These are phyloP conservation scores for Morinoia aosen DNA, from an alignment of 2,888 invertebrate genomes.

Conservation along the genomic window DNA sequence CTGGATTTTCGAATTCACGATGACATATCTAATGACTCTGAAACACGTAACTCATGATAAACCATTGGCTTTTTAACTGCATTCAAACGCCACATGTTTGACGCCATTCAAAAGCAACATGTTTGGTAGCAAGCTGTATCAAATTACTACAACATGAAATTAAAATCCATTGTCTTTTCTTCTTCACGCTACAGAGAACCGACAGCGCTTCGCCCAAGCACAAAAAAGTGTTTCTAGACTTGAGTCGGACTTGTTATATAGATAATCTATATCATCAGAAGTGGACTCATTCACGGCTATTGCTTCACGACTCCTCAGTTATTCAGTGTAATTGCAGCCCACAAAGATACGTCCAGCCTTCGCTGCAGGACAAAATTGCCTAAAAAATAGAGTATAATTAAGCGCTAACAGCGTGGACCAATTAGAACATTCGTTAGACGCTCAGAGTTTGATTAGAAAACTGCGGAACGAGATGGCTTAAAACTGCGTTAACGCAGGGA, in stretches of 20 bases:
- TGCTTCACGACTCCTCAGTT: neutral
- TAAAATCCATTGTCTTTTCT: neutral
- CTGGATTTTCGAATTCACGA: no score
- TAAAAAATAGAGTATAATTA: neutral
- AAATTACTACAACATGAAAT: neutral
- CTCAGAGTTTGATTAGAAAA: neutral
- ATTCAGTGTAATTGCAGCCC: slow-evolving; percentile 1
- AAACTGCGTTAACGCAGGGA: neutral
- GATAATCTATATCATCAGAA: neutral
- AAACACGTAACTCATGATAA: neutral
- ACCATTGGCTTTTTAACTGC: no score
- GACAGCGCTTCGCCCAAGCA: neutral
- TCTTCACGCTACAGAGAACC: neutral
- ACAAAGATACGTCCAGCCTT: slow-evolving; percentile 22
- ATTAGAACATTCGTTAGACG: slow-evolving; percentile 27
- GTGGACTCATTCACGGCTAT: neutral
- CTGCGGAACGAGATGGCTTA: neutral
- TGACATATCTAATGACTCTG: neutral
- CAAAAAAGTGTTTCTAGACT: neutral
- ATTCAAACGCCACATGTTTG: no score
- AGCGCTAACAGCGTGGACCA: neutral
- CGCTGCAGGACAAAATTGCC: neutral
- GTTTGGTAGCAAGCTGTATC: neutral
- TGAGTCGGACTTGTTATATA: neutral
- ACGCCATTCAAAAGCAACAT: neutral